Evolutionary conservation across 2,888 invertebrate genomes (phyloP).

Genomic region (Serrognathus titanus): DNA sequence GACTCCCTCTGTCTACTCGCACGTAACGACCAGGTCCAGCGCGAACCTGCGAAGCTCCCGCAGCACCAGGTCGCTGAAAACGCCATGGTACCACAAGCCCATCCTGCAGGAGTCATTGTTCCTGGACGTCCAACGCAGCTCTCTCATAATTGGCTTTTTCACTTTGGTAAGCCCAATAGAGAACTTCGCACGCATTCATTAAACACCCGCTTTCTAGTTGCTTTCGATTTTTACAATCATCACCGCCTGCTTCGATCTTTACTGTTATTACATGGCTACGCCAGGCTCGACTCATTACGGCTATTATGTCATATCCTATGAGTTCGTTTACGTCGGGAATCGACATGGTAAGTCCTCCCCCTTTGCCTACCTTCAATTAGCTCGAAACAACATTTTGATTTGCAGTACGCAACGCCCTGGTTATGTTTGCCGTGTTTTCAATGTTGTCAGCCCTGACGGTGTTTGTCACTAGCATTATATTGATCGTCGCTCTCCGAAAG

Average conservation of each 20-base stretch:
- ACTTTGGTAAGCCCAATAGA: conserved; percentile 63
- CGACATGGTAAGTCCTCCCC: conserved; percentile 64
- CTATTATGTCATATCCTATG: conserved; percentile 86
- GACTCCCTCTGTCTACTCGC: conserved; percentile 85
- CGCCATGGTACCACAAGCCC: conserved; percentile 86
- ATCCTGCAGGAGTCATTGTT: conserved; percentile 76
- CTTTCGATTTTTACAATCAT: conserved; percentile 77
- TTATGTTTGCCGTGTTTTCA: conserved; percentile 81
- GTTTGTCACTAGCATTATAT: conserved; percentile 73
- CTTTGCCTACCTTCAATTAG: not conserved
- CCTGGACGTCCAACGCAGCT: conserved; percentile 80
- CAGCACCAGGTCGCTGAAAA: conserved; percentile 72
- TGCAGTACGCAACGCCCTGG: conserved; percentile 79
- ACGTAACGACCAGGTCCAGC: conserved; percentile 74
- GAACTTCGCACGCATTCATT: conserved; percentile 20
- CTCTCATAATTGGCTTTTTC: conserved; percentile 73
- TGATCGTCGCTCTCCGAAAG: conserved; percentile 80
- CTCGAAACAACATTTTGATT: not conserved
- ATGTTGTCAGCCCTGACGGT: conserved; percentile 71
- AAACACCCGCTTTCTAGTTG: conserved; percentile 55
- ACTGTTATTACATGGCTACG: conserved; percentile 83
- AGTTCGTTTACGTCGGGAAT: conserved; percentile 91
- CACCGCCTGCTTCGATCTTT: conserved; percentile 80
- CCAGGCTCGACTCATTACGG: conserved; percentile 89
- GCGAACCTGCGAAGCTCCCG: conserved; percentile 79